A percentile compares a stretch with the other conserved stretches of the same genome.
Evolutionary conservation across 2,113 vertebrate species (phyloP).

Genomic region (Microtus ochrogaster): DNA sequence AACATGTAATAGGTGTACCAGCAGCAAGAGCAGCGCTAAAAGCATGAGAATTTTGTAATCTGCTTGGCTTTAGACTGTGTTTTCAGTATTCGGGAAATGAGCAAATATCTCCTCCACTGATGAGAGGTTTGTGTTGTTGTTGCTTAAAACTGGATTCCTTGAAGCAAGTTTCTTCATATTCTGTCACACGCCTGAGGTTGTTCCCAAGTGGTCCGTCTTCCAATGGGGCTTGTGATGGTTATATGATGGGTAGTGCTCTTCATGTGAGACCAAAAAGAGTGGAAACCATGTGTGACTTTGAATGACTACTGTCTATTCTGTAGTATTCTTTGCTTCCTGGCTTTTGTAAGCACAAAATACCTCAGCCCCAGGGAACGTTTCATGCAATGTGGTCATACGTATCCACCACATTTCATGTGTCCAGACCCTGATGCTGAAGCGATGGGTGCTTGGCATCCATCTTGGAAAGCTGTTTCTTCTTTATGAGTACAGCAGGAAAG

Average conservation of each 20-base stretch:
- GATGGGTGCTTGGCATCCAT: accelerated
- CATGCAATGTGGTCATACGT: neutral
- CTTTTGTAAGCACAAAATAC: neutral
- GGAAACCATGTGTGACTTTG: neutral
- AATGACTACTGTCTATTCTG: neutral
- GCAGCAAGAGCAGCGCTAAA: accelerated
- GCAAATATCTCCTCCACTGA: neutral
- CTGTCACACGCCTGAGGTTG: neutral
- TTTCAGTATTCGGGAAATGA: neutral
- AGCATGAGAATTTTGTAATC: too few relatives aligned
- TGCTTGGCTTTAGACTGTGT: neutral
- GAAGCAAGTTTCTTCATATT: neutral
- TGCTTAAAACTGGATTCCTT: neutral
- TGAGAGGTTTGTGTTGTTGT: neutral
- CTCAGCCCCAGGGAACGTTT: neutral
- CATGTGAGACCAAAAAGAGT: neutral
- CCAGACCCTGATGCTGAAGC: neutral
- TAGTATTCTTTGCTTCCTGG: neutral
- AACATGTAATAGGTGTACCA: neutral
- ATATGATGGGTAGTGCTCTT: neutral
- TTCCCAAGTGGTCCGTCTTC: neutral
- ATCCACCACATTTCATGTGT: neutral
- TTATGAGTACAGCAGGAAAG: neutral
- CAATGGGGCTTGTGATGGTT: neutral
- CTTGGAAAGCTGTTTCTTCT: neutral